phyloP scores from a whole-genome alignment of 2,113 vertebrate genomes.

The Semicossyphus pulcher region DNA sequence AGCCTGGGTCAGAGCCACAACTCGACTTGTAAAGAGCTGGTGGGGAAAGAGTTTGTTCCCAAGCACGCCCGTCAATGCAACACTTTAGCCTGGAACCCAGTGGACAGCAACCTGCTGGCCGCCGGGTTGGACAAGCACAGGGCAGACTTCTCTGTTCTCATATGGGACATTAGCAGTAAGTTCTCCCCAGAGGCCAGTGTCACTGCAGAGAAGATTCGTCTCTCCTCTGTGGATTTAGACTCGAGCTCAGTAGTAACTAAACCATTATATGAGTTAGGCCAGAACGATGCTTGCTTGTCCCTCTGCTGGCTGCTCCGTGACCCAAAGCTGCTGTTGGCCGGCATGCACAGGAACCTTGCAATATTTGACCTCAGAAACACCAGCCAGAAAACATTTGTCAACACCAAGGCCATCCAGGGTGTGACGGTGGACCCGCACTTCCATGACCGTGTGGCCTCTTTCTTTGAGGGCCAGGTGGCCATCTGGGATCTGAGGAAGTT shows the following conservation, averaged over 20 bases:
- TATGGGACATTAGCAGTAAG: slow-evolving; percentile 98
- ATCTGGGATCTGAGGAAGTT: slow-evolving; percentile 99
- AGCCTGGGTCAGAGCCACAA: slow-evolving; percentile 97
- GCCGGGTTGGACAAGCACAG: slow-evolving; percentile 97
- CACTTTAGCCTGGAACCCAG: slow-evolving; percentile 95
- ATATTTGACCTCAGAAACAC: slow-evolving; percentile 98
- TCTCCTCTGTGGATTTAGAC: slow-evolving; percentile 89
- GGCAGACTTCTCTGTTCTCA: slow-evolving; percentile 96
- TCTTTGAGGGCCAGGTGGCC: slow-evolving; percentile 98
- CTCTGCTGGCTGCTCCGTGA: slow-evolving; percentile 98
- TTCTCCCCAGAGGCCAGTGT: slow-evolving; percentile 89
- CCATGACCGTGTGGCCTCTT: slow-evolving; percentile 95
- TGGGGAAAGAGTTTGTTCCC: slow-evolving; percentile 98
- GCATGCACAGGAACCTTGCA: slow-evolving; percentile 97
- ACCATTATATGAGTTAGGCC: slow-evolving; percentile 94
- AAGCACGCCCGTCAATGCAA: slow-evolving; percentile 98
- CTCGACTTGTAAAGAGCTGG: slow-evolving; percentile 94
- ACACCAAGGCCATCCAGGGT: slow-evolving; percentile 98
- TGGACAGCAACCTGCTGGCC: slow-evolving; percentile 95
- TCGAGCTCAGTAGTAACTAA: slow-evolving; percentile 92
- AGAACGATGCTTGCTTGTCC: slow-evolving; percentile 97
- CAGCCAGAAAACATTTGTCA: slow-evolving; percentile 98
- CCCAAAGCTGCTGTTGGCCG: slow-evolving; percentile 94
- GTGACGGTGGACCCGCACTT: slow-evolving; percentile 97
- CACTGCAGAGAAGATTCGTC: slow-evolving; percentile 90